Base-by-base conservation (phyloP, 2,797 vertebrate genomes). In the Phrynocephalus vlangalii region DNA sequence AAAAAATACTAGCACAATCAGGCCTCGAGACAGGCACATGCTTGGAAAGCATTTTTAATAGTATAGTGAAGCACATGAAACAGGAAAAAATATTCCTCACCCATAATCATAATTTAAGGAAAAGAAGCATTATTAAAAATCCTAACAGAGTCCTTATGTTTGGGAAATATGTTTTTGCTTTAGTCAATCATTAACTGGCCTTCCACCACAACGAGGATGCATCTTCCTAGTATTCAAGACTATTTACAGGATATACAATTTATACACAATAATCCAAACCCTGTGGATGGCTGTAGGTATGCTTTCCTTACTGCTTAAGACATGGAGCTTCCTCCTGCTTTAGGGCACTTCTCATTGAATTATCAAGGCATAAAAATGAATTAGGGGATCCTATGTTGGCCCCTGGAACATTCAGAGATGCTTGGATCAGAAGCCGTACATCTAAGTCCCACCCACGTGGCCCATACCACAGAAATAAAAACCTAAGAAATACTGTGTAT, bases 401-500 rank as follows among this genome's bases (percentile, higher is more conserved):
- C 70, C 28, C 38, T 85, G 30, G 48, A 68, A 20, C 10, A 82
- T n/a, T 72, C 72, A 56, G 81, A 9, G 33, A n/a, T n/a, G 48
- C 82, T 48, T 80, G 60, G 79, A 88, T 70, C 30, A 75, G 71
- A 81, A 60, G 60, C 56, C 67, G 24, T 68, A 26, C 24, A 79
- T 66, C 67, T 44, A 63, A 88, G 63, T 7, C 2, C 67, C 67
- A 44, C 33, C 82, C 30, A 82, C 83, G 85, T 70, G 86, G 38
- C 38, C 3, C 84, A 85, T 78, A 75, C n/a, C 92, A 30, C 83
- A 81, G 48, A 33, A 81, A 10, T 0, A 22, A 93, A 76, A 93
- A 86, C 85, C 83, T 92, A 88, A 91, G 81, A 96, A 82, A 91
- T 82, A 68, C 71, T 86, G 71, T 78, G 88, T 88, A 94, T 85